Conservation (phyloP, 2,797 vertebrate genomes). For the Botia almorhae region DNA sequence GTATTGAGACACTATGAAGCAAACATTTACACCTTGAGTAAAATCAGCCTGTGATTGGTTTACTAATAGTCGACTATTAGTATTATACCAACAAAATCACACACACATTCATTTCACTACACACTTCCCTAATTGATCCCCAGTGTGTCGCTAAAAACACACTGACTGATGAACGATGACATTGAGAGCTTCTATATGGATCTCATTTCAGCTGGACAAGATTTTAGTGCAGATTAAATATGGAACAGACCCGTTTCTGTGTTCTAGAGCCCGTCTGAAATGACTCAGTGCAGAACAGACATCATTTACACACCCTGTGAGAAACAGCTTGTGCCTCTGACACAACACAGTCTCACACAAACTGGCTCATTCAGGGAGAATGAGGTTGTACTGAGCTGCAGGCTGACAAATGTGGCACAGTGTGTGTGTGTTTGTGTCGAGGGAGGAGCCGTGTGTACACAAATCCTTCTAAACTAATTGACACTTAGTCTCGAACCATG, state of each 20-base stretch:
- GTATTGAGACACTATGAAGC: too few species aligned
- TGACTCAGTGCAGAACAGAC: slow-evolving; percentile 18
- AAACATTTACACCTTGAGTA: too few species aligned
- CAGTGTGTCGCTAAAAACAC: slow-evolving; percentile 18
- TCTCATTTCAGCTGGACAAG: slow-evolving; percentile 28
- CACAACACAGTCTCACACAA: slow-evolving; percentile 33
- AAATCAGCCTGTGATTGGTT: too few species aligned
- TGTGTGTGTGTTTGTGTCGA: background rate
- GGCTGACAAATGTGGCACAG: slow-evolving; percentile 13
- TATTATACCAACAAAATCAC: too few species aligned
- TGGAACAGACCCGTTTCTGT: slow-evolving; percentile 32
- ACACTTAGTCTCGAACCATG: background rate
- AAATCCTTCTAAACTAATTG: slow-evolving; percentile 10
- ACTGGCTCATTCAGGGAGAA: slow-evolving; percentile 25
- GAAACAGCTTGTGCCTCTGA: background rate
- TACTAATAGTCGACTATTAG: too few species aligned
- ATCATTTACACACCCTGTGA: slow-evolving; percentile 40
- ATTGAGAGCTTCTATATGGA: slow-evolving; percentile 32
- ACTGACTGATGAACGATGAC: slow-evolving; percentile 38
- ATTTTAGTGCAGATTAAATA: slow-evolving; percentile 1
- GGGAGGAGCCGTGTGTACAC: background rate
- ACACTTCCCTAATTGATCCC: slow-evolving; percentile 20
- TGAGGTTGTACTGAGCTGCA: slow-evolving; percentile 5
- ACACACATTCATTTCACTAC: background rate
- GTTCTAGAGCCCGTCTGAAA: background rate